phyloP scores from a whole-genome alignment of 1,140 invertebrate genomes.

The Mamestra configurata region DNA sequence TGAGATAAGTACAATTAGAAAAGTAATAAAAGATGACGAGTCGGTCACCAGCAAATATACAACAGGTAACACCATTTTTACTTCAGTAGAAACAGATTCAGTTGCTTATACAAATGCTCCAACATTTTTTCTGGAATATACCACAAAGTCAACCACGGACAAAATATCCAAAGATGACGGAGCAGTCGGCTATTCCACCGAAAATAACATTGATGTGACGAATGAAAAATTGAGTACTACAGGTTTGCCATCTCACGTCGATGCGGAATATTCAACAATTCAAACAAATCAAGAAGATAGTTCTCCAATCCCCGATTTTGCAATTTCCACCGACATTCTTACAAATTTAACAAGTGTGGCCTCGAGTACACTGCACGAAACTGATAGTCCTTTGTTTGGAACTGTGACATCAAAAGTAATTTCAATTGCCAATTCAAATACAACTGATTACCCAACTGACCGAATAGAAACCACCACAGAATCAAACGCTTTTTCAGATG shows the following conservation, averaged over 20 bases:
- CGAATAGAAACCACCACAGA: not conserved
- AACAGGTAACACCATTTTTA: no score
- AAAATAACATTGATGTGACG: not conserved
- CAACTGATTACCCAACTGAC: not conserved
- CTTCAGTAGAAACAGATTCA: no score
- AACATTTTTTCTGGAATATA: no score
- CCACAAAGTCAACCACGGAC: no score
- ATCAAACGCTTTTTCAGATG: not conserved
- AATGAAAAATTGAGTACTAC: not conserved
- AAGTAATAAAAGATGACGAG: not conserved
- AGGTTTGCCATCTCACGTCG: not conserved
- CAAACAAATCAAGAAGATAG: not conserved
- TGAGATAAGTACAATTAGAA: not conserved
- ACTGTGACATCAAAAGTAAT: not conserved
- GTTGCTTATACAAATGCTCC: no score
- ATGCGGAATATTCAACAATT: not conserved
- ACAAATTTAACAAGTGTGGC: not conserved
- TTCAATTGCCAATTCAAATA: not conserved
- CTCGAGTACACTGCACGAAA: not conserved
- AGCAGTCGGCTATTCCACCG: not conserved
- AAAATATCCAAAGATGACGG: no score
- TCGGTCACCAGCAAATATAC: no score
- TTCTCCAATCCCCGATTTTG: not conserved
- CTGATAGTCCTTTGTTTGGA: not conserved
- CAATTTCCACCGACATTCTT: not conserved